phyloP scores from a whole-genome alignment of 1,140 invertebrate species.

The Zeugodacus cucurbitae region DNA sequence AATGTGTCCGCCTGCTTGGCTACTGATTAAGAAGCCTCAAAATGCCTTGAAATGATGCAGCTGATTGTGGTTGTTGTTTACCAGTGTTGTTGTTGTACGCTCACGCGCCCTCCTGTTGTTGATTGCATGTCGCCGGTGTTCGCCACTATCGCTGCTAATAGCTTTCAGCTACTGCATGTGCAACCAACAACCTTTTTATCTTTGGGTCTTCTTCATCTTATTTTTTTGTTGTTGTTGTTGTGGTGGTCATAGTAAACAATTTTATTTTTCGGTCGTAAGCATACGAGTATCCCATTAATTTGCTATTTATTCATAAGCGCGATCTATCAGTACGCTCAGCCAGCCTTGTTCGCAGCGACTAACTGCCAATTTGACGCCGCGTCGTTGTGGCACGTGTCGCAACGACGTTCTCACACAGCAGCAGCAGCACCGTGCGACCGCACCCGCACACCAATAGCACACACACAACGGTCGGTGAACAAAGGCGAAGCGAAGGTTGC shows the following conservation, averaged over 20 bases:
- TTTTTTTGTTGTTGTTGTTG: background rate
- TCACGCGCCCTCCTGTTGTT: background rate
- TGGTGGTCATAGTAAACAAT: background rate
- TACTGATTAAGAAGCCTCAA: conserved; percentile 37
- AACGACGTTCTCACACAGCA: background rate
- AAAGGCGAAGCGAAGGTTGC: background rate
- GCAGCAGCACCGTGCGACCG: background rate
- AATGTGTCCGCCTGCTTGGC: conserved; percentile 20
- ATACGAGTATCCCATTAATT: conserved; percentile 13
- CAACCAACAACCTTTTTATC: background rate
- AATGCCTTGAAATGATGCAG: background rate
- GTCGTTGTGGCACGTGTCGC: background rate
- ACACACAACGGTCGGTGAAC: background rate
- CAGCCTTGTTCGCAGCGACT: background rate
- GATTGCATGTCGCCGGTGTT: background rate
- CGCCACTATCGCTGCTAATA: background rate
- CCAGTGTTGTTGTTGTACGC: background rate
- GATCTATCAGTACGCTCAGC: background rate
- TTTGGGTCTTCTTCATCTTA: background rate
- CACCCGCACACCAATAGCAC: conserved; percentile 1
- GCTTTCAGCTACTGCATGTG: background rate
- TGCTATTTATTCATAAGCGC: conserved; percentile 7
- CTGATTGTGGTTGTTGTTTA: background rate
- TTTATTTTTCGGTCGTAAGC: background rate
- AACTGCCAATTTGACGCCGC: conserved; percentile 26